Evolutionary conservation across 2,888 invertebrate genomes (phyloP).

Genomic region (Sinohyriopsis cumingii): DNA sequence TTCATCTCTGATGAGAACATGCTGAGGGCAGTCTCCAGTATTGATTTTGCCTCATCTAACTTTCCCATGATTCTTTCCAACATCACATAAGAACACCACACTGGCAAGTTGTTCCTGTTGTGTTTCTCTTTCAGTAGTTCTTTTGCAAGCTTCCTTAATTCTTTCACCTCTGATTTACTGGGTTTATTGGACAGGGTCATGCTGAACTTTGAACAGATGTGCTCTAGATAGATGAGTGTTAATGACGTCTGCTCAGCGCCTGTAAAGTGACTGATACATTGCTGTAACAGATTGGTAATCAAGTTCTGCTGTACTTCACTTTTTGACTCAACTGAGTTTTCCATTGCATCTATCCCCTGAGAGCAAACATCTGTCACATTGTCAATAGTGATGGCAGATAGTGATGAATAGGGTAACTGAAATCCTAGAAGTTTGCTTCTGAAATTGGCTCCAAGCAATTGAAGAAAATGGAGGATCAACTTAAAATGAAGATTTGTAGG

Average conservation of each 20-base stretch:
- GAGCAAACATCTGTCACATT: too few relatives aligned
- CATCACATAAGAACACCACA: conserved; percentile 67
- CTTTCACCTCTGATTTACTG: conserved; percentile 48
- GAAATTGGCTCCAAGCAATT: conserved; percentile 19
- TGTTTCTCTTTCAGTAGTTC: conserved; percentile 62
- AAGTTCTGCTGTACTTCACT: conserved; percentile 16
- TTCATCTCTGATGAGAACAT: conserved; percentile 40
- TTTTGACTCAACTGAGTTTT: not conserved
- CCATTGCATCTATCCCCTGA: too few relatives aligned
- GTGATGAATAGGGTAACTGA: too few relatives aligned
- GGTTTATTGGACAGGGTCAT: not conserved
- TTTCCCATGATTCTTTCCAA: conserved; percentile 61
- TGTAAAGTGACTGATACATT: conserved; percentile 34
- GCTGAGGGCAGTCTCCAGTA: conserved; percentile 59
- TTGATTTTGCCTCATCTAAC: conserved; percentile 57
- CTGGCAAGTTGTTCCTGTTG: conserved; percentile 65
- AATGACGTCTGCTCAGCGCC: conserved; percentile 36
- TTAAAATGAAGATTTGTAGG: conserved; percentile 19
- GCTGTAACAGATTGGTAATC: conserved; percentile 29
- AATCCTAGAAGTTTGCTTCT: too few relatives aligned
- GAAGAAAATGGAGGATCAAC: conserved; percentile 23
- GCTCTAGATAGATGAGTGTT: conserved; percentile 30
- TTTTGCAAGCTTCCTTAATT: conserved; percentile 64
- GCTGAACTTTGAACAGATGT: conserved; percentile 14
- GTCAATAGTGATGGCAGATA: too few relatives aligned